phyloP scores from a whole-genome alignment of 2,797 vertebrate species.

The Rhinophrynus dorsalis region DNA sequence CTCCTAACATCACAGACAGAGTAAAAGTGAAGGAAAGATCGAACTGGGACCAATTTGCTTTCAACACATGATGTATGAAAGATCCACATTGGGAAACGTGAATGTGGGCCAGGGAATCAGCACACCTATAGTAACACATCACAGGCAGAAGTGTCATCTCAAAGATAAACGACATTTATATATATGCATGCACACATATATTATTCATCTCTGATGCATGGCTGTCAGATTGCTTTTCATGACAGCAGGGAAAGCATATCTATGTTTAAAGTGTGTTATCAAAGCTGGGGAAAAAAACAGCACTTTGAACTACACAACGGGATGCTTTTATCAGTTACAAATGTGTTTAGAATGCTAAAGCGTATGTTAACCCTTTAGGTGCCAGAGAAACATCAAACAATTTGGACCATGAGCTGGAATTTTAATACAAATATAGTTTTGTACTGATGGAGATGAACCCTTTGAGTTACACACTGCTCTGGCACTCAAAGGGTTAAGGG shows the following conservation, averaged over 20 bases:
- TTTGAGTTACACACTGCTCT: too few species aligned
- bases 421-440: too few species aligned
- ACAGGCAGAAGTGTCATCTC: not conserved
- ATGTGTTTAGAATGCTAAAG: too few species aligned
- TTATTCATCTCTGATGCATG: constrained; percentile 45
- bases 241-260: not conserved
- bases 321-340: too few species aligned
- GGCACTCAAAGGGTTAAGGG: too few species aligned
- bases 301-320: constrained; percentile 5
- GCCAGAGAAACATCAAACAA: too few species aligned
- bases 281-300: not conserved
- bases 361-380: too few species aligned
- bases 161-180: constrained; percentile 34
- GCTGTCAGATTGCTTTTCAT: constrained; percentile 30
- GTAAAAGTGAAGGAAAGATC: constrained; percentile 27
- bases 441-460: too few species aligned
- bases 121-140: constrained; percentile 33
- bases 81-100: not conserved
- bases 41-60: constrained; percentile 45
- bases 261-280: constrained; percentile 3
- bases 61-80: constrained; percentile 39
- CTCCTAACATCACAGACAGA: constrained; percentile 16
- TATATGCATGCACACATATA: constrained; percentile 40
- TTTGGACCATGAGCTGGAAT: too few species aligned
- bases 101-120: constrained; percentile 33